Evolutionary conservation across 1,140 invertebrate species (phyloP).

Genomic region (Aphis craccivora): DNA sequence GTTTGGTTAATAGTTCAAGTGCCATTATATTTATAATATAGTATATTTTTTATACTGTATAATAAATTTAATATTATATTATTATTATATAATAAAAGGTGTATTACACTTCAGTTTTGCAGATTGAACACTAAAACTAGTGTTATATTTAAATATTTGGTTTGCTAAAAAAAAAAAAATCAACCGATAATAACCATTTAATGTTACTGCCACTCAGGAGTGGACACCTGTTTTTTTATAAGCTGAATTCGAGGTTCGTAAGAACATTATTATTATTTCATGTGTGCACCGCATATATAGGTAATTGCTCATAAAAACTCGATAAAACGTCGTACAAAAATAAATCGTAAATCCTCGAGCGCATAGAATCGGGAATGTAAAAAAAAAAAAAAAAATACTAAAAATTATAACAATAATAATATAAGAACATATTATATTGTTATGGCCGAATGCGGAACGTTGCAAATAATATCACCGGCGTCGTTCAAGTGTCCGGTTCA

Average conservation of each 20-base stretch:
- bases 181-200: not conserved
- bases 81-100: not conserved
- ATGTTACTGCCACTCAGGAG: not conserved
- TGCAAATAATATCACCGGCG: slow-evolving; percentile 32
- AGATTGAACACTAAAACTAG: not conserved
- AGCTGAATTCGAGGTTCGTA: not conserved
- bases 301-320: slow-evolving; percentile 35
- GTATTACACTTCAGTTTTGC: not conserved
- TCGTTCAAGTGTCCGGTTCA: slow-evolving; percentile 41
- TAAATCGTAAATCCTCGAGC: slow-evolving; percentile 6
- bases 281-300: not conserved
- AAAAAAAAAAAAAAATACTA: slow-evolving; percentile 9
- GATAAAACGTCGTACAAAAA: not conserved
- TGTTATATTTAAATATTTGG: not conserved
- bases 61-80: too few relatives aligned
- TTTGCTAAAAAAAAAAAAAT: not conserved
- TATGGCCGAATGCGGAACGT: not conserved
- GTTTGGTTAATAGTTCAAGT: not conserved
- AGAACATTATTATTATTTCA: slow-evolving; percentile 18
- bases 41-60: not conserved
- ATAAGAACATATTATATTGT: slow-evolving; percentile 1
- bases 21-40: too few relatives aligned
- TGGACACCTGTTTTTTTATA: slow-evolving; percentile 37
- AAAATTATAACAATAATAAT: not conserved
- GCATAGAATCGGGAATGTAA: slow-evolving; percentile 3